Evolutionary conservation across 2,113 vertebrate species (phyloP).

Genomic region (Thomomys bottae): DNA sequence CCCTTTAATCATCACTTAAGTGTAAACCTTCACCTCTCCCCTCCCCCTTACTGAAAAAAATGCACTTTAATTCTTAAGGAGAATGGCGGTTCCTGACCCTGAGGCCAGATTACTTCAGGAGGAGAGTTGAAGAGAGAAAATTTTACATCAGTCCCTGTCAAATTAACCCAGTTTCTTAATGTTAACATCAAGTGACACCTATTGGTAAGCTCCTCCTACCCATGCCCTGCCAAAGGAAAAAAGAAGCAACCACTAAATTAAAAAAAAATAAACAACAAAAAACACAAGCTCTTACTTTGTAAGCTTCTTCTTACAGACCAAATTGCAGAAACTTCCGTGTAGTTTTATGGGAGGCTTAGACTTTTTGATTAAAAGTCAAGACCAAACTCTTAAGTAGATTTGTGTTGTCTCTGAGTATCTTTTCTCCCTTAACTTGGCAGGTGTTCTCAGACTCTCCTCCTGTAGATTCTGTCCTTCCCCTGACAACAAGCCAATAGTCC

Average conservation of each 20-base stretch:
- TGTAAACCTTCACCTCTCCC: slow-evolving; percentile 80
- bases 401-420: slow-evolving; percentile 40
- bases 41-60: slow-evolving; percentile 76
- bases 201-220: slow-evolving; percentile 54
- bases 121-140: slow-evolving; percentile 65
- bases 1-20: slow-evolving; percentile 81
- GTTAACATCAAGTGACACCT: slow-evolving; percentile 19
- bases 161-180: slow-evolving; percentile 37
- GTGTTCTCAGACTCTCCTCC: slow-evolving; percentile 65
- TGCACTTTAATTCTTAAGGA: slow-evolving; percentile 86
- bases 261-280: slow-evolving; percentile 59
- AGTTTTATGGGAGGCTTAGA: slow-evolving; percentile 56
- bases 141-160: slow-evolving; percentile 46
- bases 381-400: slow-evolving; percentile 65
- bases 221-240: slow-evolving; percentile 71
- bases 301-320: slow-evolving; percentile 72
- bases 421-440: slow-evolving; percentile 62
- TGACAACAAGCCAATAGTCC: slow-evolving; percentile 44
- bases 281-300: slow-evolving; percentile 56
- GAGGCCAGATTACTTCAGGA: slow-evolving; percentile 74
- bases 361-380: slow-evolving; percentile 41
- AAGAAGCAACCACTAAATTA: slow-evolving; percentile 52
- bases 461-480: slow-evolving; percentile 63
- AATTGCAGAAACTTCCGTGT: slow-evolving; percentile 63
- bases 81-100: slow-evolving; percentile 66